Conservation (phyloP, 1,140 invertebrate species). For the Platyura marginata region DNA sequence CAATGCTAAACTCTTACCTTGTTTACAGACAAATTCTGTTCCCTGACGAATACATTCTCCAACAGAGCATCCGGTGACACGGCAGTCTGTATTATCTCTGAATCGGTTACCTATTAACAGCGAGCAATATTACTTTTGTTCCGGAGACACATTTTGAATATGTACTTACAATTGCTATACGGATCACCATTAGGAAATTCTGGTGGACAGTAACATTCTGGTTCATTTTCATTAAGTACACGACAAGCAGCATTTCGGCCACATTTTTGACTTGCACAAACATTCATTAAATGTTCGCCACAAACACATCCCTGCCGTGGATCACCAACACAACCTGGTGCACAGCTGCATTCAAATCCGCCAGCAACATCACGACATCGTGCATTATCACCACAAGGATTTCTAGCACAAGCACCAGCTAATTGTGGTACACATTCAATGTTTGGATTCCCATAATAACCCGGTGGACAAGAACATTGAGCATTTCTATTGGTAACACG, state of each 20-base stretch:
- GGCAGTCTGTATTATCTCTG: constrained; percentile 36
- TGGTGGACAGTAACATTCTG: constrained; percentile 67
- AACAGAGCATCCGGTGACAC: constrained; percentile 61
- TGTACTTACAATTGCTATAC: constrained; percentile 64
- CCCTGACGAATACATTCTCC: constrained; percentile 63
- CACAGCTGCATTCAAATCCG: constrained; percentile 59
- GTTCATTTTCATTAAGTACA: constrained; percentile 37
- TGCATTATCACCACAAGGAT: constrained; percentile 70
- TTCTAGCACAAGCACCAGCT: constrained; percentile 47
- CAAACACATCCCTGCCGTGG: constrained; percentile 60
- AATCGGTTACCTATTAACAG: neutral
- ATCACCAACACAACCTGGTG: constrained; percentile 62
- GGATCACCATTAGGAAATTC: constrained; percentile 69
- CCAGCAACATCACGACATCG: constrained; percentile 56
- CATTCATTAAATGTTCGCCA: constrained; percentile 35
- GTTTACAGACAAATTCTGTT: constrained; percentile 53
- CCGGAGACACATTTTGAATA: too few species aligned
- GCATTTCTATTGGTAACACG: constrained; percentile 53
- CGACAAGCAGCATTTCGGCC: constrained; percentile 67
- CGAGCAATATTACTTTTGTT: too few species aligned
- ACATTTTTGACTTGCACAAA: constrained; percentile 52
- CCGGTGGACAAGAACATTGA: constrained; percentile 68
- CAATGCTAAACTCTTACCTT: constrained; percentile 43
- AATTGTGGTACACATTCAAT: constrained; percentile 43
- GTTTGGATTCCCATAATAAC: constrained; percentile 64